Evolutionary conservation across 2,113 vertebrate species (phyloP).

Genomic region (Fulmarus glacialis): DNA sequence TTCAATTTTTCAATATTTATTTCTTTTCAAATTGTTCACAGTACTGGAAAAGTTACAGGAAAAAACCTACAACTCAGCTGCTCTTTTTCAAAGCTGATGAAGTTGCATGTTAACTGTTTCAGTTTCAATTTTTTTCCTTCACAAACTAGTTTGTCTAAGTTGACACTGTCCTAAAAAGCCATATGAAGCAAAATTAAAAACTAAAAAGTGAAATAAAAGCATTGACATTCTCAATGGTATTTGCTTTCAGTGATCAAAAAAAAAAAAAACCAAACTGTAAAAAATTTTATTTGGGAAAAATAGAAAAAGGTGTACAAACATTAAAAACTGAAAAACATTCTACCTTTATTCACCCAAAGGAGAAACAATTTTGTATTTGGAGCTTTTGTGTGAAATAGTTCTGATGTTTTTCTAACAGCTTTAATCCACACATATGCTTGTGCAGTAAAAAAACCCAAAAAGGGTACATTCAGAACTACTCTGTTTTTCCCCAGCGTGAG

Average conservation of each 20-base stretch:
- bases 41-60: neutral
- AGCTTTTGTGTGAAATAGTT: neutral
- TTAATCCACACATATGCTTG: fast-evolving
- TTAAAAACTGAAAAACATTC: neutral
- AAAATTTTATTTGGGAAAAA: neutral
- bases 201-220: neutral
- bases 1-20: neutral
- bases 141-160: neutral
- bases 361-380: neutral
- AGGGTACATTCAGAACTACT: neutral
- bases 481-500: neutral
- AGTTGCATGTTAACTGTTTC: neutral
- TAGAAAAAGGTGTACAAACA: neutral
- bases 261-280: neutral
- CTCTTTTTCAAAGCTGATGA: neutral
- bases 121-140: neutral
- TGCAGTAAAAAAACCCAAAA: neutral
- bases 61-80: neutral
- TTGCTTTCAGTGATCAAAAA: neutral
- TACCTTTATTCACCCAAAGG: neutral
- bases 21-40: neutral
- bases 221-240: neutral
- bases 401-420: neutral
- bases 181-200: neutral
- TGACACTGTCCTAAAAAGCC: neutral